Base-by-base conservation (phyloP, 2,888 invertebrate genomes). In the Hermodice carunculata region DNA sequence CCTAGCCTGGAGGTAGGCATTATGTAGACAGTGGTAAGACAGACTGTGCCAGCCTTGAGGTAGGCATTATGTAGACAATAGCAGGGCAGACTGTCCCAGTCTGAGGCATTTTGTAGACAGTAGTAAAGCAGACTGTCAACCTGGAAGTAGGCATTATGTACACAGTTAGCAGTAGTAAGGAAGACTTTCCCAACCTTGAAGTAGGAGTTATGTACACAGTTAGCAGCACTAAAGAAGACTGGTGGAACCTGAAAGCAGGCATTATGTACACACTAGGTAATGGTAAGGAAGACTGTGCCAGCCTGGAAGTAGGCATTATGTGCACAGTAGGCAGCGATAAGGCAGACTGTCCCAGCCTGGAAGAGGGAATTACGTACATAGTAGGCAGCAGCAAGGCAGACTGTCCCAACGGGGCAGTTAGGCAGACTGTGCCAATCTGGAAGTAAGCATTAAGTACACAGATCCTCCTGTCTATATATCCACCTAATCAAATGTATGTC, bases 261-360 rank as follows among this genome's bases (percentile, higher is more conserved):
- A 96, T 99, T 67, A 99, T 99, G 0, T 97, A 96, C 0, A 98
- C 98, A 0, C 86, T 96, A 42, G 93, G 98, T 31, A 89, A 98
- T 58, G 96, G 96, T 73, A 85, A 83, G 74, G 83, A 94, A 0
- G 98, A 99, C 64, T 88, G 88, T 69, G 95, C 95, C 0, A 91
- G 91, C 54, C 88, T 91, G 24, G 92, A 93, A 81, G 88, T 88
- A 74, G 66, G 67, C 60, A n/a, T n/a, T n/a, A n/a, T n/a, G n/a
- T n/a, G n/a, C n/a, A n/a, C n/a, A n/a, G n/a, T n/a, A n/a, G n/a
- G n/a, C 32, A 89, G 98, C 59, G 96, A 96, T 73, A 85, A 83
- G 74, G 83, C 94, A 0, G 98, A 99, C 64, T 88, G 88, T 69
- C 95, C 95, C 0, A 91, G 91, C 54, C 88, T 91, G 24, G 92